Percentiles rank a stretch among this genome's conserved stretches.
These are phyloP conservation scores for Octodonta nipae DNA, from an alignment of 2,888 invertebrate genomes.

Conservation along the genomic window DNA sequence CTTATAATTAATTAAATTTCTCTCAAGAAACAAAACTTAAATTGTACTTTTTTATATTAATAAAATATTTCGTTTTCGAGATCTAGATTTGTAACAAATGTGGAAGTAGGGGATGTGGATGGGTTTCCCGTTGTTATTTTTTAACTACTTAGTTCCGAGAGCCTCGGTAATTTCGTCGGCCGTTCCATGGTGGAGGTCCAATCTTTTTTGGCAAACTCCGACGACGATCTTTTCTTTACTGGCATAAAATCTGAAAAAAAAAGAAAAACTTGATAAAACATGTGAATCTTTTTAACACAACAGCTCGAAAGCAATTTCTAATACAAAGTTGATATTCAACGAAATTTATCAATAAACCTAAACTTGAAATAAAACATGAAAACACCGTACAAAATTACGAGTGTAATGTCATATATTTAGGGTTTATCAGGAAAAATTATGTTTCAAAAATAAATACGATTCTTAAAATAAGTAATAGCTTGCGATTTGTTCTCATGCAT, in stretches of 20 bases:
- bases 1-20: slow-evolving; percentile 23
- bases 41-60: slow-evolving; percentile 24
- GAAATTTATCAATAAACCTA: no score
- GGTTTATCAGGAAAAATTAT: no score
- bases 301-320: no score
- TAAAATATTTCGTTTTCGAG: slow-evolving; percentile 23
- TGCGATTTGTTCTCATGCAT: no score
- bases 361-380: no score
- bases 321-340: no score
- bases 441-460: no score
- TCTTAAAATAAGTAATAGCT: no score
- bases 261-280: slow-evolving; percentile 25
- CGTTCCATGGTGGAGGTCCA: slow-evolving; percentile 28
- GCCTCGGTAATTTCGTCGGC: slow-evolving; percentile 35
- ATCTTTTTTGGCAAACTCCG: slow-evolving; percentile 29
- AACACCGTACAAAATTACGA: no score
- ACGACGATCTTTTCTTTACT: slow-evolving; percentile 44
- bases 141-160: slow-evolving; percentile 23
- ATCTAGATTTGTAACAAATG: slow-evolving; percentile 24
- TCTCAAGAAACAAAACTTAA: slow-evolving; percentile 24
- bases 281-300: no score
- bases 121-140: slow-evolving; percentile 2
- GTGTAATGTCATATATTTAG: no score
- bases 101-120: slow-evolving; percentile 3
- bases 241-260: slow-evolving; percentile 53